Percentiles rank a stretch among this genome's conserved stretches.
Conservation (phyloP, 30 jellyfish, hydroid and myxozoan species). For the Sanderia malayensis region DNA sequence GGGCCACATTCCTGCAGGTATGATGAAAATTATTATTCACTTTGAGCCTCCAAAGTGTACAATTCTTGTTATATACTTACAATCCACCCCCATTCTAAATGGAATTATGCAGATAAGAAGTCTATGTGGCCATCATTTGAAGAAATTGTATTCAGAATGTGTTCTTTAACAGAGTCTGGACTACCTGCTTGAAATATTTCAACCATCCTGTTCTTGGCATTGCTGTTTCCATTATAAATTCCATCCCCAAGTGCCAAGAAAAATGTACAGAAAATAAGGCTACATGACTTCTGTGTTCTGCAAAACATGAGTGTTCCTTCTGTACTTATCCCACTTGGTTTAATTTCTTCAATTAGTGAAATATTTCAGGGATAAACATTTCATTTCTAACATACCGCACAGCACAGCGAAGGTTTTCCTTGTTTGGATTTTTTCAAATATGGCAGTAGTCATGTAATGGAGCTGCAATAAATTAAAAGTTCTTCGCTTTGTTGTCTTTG, state of each 20-base stretch:
- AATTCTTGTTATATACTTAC: background rate
- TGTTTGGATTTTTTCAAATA: conserved; percentile 15
- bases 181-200: conserved; percentile 1
- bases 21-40: background rate
- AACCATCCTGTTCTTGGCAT: conserved; percentile 7
- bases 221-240: background rate
- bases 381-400: conserved; percentile 14
- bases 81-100: background rate
- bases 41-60: background rate
- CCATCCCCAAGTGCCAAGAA: background rate
- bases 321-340: background rate
- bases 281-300: conserved; percentile 19
- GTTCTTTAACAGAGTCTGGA: conserved; percentile 14
- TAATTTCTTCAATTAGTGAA: conserved; percentile 8
- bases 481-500: conserved; percentile 3
- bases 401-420: conserved; percentile 18
- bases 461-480: conserved; percentile 15
- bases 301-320: conserved; percentile 26
- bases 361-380: background rate
- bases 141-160: background rate
- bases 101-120: conserved; percentile 3
- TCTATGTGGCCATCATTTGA: conserved; percentile 11
- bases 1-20: background rate
- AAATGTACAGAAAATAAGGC: conserved; percentile 5
- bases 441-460: background rate